A percentile compares a stretch with the other conserved stretches of the same genome.
Conservation (phyloP, 2,113 vertebrate species). For the Cyanoderma ruficeps region DNA sequence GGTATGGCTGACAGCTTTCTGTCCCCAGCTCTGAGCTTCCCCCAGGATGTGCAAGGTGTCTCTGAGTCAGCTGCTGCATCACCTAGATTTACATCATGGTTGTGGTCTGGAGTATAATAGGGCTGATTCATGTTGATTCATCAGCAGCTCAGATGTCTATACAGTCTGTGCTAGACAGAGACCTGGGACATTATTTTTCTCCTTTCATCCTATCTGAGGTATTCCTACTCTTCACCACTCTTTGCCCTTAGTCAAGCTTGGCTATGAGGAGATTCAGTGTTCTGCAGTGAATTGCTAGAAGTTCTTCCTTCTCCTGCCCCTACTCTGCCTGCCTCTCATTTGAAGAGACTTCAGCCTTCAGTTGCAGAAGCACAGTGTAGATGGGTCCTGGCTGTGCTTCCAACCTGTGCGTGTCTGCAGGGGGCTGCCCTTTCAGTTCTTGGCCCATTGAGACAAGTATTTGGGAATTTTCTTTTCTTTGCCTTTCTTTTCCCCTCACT, state of each 20-base stretch:
- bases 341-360: not conserved
- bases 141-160: not conserved
- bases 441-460: not conserved
- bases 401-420: not conserved
- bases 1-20: not conserved
- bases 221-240: not conserved
- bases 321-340: rapidly evolving
- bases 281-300: not conserved
- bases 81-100: not conserved
- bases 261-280: not conserved
- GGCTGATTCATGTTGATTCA: conserved; percentile 37
- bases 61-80: conserved; percentile 47
- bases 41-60: not conserved
- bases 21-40: not conserved
- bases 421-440: not conserved
- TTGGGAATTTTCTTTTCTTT: not conserved
- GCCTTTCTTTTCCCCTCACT: not conserved
- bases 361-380: not conserved
- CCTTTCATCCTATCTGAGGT: not conserved
- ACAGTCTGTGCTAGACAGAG: not conserved
- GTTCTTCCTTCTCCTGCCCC: not conserved
- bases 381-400: not conserved
- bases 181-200: not conserved
- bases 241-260: not conserved
- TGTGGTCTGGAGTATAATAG: not conserved